These are phyloP conservation scores for Apotomis turbidana DNA, from an alignment of 2,888 invertebrate genomes.

Conservation along the genomic window DNA sequence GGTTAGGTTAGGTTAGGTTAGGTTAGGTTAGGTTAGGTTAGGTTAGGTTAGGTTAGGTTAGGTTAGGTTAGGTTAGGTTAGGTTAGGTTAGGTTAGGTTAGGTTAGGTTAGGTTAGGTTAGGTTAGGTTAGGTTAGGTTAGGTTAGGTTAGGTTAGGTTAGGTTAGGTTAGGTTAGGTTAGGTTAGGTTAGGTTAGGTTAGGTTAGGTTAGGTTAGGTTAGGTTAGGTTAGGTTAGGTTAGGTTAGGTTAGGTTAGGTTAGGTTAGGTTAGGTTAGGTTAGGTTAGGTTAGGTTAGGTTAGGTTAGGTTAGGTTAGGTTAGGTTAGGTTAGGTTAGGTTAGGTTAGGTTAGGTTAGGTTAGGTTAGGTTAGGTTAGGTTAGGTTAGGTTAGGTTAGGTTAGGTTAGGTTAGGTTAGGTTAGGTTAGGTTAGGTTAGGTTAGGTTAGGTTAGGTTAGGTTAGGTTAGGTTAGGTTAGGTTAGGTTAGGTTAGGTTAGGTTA, in stretches of 20 bases:
- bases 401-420: constrained; percentile 7
- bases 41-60: constrained; percentile 9
- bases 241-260: constrained; percentile 2
- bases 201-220: background rate
- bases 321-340: constrained; percentile 5
- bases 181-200: constrained; percentile 2
- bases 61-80: constrained; percentile 6
- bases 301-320: constrained; percentile 7
- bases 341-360: constrained; percentile 9
- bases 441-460: constrained; percentile 5
- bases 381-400: constrained; percentile 9
- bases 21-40: constrained; percentile 10
- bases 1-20: constrained; percentile 12
- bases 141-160: constrained; percentile 10
- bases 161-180: constrained; percentile 2
- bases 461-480: constrained; percentile 1
- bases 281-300: constrained; percentile 5
- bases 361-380: constrained; percentile 2
- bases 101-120: constrained; percentile 2
- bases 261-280: constrained; percentile 10
- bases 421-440: constrained; percentile 4
- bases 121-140: constrained; percentile 3
- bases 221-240: constrained; percentile 4
- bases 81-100: constrained; percentile 6
- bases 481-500: constrained; percentile 7